phyloP scores from a whole-genome alignment of 2,797 vertebrate genomes.

The Sardinella longiceps region DNA sequence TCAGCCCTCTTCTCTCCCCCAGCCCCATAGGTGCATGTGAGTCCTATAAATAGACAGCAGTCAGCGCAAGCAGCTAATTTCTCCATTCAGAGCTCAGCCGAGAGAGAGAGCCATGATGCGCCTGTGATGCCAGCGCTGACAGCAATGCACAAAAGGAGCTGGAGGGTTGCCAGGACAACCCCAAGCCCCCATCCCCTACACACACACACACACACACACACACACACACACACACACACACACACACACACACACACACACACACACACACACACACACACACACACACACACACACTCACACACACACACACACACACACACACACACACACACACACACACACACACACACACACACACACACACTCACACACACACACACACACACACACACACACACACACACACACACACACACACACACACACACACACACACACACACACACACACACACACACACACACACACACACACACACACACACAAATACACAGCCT shows the following conservation, averaged over 20 bases:
- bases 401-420: slow-evolving; percentile 1
- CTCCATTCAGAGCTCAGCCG: slow-evolving; percentile 67
- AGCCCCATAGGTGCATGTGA: not conserved
- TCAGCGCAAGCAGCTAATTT: slow-evolving; percentile 67
- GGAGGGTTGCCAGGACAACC: slow-evolving; percentile 65
- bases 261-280: not conserved
- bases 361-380: slow-evolving; percentile 18
- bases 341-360: slow-evolving; percentile 20
- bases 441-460: slow-evolving; percentile 10
- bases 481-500: not conserved
- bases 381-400: slow-evolving; percentile 16
- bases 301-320: slow-evolving; percentile 10
- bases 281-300: slow-evolving; percentile 20
- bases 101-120: slow-evolving; percentile 56
- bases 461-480: not conserved
- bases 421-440: slow-evolving; percentile 22
- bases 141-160: slow-evolving; percentile 65
- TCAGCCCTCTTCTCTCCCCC: not conserved
- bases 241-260: slow-evolving; percentile 19
- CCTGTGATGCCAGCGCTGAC: slow-evolving; percentile 61
- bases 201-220: slow-evolving; percentile 4
- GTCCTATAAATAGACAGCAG: slow-evolving; percentile 74
- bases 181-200: slow-evolving; percentile 3
- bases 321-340: slow-evolving; percentile 4
- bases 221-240: slow-evolving; percentile 20